Conservation (phyloP, 2,888 invertebrate species). For the Allygus modestus region DNA sequence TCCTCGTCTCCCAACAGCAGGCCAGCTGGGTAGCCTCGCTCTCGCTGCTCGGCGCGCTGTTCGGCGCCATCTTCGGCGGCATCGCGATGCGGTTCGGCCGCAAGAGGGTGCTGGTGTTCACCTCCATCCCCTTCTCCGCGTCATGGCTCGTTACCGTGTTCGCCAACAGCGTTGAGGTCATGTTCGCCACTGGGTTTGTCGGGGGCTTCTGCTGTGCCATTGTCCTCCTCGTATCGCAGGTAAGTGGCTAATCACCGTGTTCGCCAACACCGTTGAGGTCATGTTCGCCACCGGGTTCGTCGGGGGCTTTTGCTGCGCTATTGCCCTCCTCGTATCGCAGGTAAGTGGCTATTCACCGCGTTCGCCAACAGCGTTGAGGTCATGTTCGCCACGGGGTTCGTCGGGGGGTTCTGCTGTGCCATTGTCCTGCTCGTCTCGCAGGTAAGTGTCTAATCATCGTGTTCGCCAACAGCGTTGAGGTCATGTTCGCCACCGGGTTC, state of each 20-base stretch:
- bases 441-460: too few relatives aligned
- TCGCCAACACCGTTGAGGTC: constrained; percentile 85
- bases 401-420: constrained; percentile 90
- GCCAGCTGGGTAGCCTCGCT: constrained; percentile 80
- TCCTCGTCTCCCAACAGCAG: constrained; percentile 62
- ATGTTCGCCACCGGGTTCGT: constrained; percentile 91
- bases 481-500: too few relatives aligned
- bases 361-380: constrained; percentile 86
- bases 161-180: constrained; percentile 86
- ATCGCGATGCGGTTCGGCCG: constrained; percentile 86
- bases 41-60: constrained; percentile 87
- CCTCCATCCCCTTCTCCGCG: constrained; percentile 86
- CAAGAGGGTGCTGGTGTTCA: constrained; percentile 82
- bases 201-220: constrained; percentile 91
- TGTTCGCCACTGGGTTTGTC: constrained; percentile 90
- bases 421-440: constrained; percentile 88
- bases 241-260: too few relatives aligned
- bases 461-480: too few relatives aligned
- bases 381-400: constrained; percentile 90
- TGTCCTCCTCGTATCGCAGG: constrained; percentile 86
- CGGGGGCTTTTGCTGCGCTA: constrained; percentile 89
- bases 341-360: constrained; percentile 83
- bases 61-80: constrained; percentile 89
- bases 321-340: constrained; percentile 86
- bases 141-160: constrained; percentile 91